Evolutionary conservation across 2,888 invertebrate genomes (phyloP).

Genomic region (Drosophila pseudotalamancana): DNA sequence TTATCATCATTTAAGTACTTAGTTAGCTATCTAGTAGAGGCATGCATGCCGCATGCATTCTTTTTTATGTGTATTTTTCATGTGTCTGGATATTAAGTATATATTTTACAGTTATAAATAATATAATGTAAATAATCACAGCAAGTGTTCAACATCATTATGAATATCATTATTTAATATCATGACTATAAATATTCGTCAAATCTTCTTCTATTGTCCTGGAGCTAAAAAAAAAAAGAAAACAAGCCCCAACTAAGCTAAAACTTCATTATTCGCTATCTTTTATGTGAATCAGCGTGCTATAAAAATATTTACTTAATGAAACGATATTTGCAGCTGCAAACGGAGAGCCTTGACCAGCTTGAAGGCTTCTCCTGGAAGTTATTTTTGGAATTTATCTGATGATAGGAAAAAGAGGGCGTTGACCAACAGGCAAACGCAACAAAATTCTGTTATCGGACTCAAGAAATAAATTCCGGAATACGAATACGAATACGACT

Average conservation of each 20-base stretch:
- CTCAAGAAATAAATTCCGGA: slow-evolving; percentile 14
- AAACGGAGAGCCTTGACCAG: slow-evolving; percentile 26
- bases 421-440: slow-evolving; percentile 55
- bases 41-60: slow-evolving; percentile 1
- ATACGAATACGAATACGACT: slow-evolving; percentile 12
- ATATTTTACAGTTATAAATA: no score
- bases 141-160: no score
- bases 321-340: slow-evolving; percentile 18
- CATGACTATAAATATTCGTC: no score
- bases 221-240: no score
- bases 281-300: slow-evolving; percentile 25
- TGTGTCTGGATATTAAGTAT: no score
- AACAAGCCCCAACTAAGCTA: slow-evolving; percentile 31
- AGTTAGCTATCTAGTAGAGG: neutral
- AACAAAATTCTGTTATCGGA: slow-evolving; percentile 49
- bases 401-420: slow-evolving; percentile 41
- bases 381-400: slow-evolving; percentile 5
- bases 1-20: no score
- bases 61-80: neutral
- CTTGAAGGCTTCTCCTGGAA: slow-evolving; percentile 16
- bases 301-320: slow-evolving; percentile 36
- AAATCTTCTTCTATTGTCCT: no score
- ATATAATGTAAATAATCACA: no score
- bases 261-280: slow-evolving; percentile 35
- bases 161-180: no score